Percentiles rank a stretch among this genome's conserved stretches.
Evolutionary conservation across 2,113 vertebrate species (phyloP).

Genomic region (Seriola dumerili): DNA sequence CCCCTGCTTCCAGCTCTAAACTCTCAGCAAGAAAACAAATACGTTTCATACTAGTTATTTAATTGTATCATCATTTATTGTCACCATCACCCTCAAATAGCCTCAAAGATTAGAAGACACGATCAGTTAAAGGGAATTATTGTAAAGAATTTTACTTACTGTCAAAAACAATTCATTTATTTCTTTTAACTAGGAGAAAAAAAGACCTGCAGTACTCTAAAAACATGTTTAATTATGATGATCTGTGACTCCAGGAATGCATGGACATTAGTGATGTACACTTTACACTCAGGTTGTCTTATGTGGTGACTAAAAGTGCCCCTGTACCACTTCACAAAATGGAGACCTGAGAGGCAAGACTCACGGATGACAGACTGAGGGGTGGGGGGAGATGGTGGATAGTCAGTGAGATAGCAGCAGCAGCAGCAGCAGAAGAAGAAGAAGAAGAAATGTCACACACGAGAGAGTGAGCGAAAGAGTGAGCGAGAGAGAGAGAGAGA

Average conservation of each 20-base stretch:
- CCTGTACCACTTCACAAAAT: constrained; percentile 63
- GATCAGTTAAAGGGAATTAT: neutral
- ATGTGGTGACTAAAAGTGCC: constrained; percentile 50
- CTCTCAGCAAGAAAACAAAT: constrained; percentile 8
- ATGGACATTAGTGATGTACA: constrained; percentile 16
- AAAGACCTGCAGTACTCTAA: neutral
- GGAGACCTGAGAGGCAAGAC: constrained; percentile 69
- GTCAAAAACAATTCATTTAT: neutral
- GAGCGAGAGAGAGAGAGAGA: constrained; percentile 62
- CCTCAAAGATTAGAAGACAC: neutral
- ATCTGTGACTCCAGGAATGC: constrained; percentile 10
- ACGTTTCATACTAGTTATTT: neutral
- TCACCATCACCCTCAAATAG: constrained; percentile 50
- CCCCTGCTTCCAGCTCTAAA: neutral
- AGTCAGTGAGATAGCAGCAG: constrained; percentile 72
- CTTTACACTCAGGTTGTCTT: constrained; percentile 16
- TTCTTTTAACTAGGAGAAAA: neutral
- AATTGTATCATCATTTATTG: constrained; percentile 5
- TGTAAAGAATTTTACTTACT: constrained; percentile 3
- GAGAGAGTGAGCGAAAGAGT: constrained; percentile 49
- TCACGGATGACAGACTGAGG: constrained; percentile 65
- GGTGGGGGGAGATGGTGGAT: constrained; percentile 51
- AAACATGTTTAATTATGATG: neutral
- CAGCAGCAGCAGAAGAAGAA: constrained; percentile 56
- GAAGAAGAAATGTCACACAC: constrained; percentile 56